These are phyloP conservation scores for Torymus texanus DNA, from an alignment of 2,888 invertebrate genomes.

Conservation along the genomic window DNA sequence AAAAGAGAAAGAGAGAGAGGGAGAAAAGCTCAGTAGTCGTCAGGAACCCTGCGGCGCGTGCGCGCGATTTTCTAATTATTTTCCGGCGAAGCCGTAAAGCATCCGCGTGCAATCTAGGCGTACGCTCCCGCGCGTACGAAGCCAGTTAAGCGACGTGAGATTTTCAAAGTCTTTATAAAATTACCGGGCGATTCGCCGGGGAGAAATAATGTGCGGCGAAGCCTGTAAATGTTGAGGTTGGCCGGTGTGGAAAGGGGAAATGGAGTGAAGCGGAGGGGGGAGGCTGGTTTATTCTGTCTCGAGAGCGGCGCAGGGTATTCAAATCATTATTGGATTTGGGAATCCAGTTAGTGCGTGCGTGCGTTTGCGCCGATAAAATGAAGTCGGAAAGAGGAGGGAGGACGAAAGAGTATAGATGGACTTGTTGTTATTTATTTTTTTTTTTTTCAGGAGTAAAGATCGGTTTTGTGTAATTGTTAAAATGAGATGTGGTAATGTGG, in stretches of 20 bases:
- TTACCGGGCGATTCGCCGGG: constrained; percentile 63
- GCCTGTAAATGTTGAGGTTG: neutral
- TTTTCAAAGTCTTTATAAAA: constrained; percentile 75
- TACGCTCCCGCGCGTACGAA: constrained; percentile 22
- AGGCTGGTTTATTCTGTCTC: neutral
- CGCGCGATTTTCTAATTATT: constrained; percentile 58
- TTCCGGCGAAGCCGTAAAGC: constrained; percentile 50
- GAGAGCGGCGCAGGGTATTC: constrained; percentile 2
- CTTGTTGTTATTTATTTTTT: constrained; percentile 11
- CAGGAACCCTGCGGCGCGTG: neutral
- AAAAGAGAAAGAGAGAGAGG: constrained; percentile 8
- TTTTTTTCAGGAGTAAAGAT: neutral
- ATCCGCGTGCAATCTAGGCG: constrained; percentile 45
- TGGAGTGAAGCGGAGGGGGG: neutral
- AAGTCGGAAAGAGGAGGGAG: neutral
- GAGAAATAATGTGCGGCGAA: constrained; percentile 50
- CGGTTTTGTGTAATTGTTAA: too few relatives aligned
- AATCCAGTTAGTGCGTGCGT: constrained; percentile 23
- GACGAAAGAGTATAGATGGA: too few relatives aligned
- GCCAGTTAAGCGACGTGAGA: constrained; percentile 65
- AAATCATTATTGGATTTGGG: constrained; percentile 56
- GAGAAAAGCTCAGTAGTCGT: neutral
- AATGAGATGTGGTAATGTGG: too few relatives aligned
- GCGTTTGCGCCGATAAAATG: constrained; percentile 26
- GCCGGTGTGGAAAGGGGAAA: constrained; percentile 1